Evolutionary conservation across 2,797 vertebrate genomes (phyloP).

Genomic region (Leptatherina wallacei): DNA sequence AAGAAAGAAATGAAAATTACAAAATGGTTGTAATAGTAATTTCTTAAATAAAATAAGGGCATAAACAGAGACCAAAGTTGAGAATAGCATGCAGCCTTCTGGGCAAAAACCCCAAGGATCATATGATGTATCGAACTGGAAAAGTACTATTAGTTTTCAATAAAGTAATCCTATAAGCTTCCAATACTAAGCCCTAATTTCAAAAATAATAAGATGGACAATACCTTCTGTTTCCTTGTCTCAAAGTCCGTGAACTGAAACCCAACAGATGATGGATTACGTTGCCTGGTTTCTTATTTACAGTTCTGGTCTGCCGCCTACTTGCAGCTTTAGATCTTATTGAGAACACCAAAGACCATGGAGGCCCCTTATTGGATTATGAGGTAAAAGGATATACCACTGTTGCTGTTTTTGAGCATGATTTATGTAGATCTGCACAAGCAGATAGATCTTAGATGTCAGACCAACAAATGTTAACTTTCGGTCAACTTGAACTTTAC

Average conservation of each 20-base stretch:
- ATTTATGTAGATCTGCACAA: constrained; percentile 49
- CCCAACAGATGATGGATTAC: constrained; percentile 55
- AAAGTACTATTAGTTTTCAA: constrained; percentile 18
- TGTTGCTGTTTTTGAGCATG: constrained; percentile 48
- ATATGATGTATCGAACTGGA: constrained; percentile 6
- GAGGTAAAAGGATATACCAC: constrained; percentile 67
- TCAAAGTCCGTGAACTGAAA: constrained; percentile 43
- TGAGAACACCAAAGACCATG: constrained; percentile 53
- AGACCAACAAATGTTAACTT: constrained; percentile 63
- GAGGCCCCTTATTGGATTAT: constrained; percentile 65
- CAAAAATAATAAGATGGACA: constrained; percentile 12
- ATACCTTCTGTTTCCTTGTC: constrained; percentile 4
- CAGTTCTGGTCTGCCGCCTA: constrained; percentile 61
- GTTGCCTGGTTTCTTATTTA: constrained; percentile 49
- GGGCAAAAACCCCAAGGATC: constrained; percentile 6
- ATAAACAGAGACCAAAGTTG: constrained; percentile 9
- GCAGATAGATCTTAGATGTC: constrained; percentile 70
- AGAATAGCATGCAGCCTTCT: not conserved
- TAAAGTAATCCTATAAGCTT: constrained; percentile 10
- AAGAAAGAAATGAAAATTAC: too few species aligned
- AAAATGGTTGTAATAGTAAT: constrained; percentile 3
- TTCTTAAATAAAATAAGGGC: not conserved
- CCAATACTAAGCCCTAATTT: constrained; percentile 13
- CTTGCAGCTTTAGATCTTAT: constrained; percentile 52
- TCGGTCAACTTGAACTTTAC: constrained; percentile 66